Base-by-base conservation (phyloP, 2,888 invertebrate genomes). In the Bellardia pandia region DNA sequence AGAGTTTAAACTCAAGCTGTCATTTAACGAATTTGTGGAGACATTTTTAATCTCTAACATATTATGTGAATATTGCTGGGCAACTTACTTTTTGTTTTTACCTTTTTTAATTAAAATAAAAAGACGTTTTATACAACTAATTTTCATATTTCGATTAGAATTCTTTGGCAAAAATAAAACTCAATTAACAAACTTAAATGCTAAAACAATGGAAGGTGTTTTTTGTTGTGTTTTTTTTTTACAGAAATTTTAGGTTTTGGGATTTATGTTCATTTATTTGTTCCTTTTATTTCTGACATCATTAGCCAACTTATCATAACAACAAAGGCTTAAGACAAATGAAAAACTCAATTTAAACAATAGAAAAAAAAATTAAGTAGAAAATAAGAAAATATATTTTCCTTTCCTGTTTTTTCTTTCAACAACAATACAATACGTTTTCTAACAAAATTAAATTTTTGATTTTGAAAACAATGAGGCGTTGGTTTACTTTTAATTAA, bases 91-190 rank as follows among this genome's bases (percentile, higher is more conserved):
- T 23, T 23, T 23, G 1, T 23, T 23, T 23, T 23, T 1, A 23
- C 23, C 23, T 23, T 23, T 23, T 23, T 23, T 23, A 23, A 23
- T 23, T 23, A 23, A 23, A 23, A n/a, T n/a, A n/a, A 23, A 23
- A 23, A 23, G 0, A 23, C 14, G 3, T 51, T 51, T 51, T 3
- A n/a, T n/a, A n/a, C n/a, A 51, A n/a, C 6, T 51, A 51, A 51
- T 74, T 74, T 74, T 75, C 45, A 62, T 62, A 75, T 62, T 75
- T 51, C 62, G 62, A 62, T 75, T 75, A 51, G 9, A 45, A 60
- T 51, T 48, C 14, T 58, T 58, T 58, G 30, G 14, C 5, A 5
- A 60, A 51, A n/a, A n/a, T 6, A 51, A 69, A 69, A 69, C 51
- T 16, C 51, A 69, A 69, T 69, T 69, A 69, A 45, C 45, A 45